Base-by-base conservation (phyloP, 2,888 invertebrate genomes). In the Tromatobia lineatoria region DNA sequence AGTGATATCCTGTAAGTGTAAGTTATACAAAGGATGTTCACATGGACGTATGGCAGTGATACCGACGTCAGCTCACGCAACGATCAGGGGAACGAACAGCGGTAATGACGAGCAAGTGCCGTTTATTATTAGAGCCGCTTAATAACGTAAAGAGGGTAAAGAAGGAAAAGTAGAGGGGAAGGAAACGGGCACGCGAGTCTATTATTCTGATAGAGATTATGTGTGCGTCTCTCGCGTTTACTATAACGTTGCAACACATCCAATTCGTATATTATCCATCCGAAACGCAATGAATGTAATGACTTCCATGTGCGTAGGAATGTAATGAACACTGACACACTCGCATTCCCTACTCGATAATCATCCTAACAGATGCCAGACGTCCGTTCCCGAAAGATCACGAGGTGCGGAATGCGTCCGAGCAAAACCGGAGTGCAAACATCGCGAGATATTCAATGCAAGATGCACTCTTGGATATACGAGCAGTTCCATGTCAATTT, bases 81-180 rank as follows among this genome's bases (percentile, higher is more conserved):
- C 74, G 38, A 59, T 77, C 77, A 50, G 71, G 38, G 64, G 59
- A 66, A 71, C 75, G 50, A 71, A 66, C 45, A 66, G 23, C 76
- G 67, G 77, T 66, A 76, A 75, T 75, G 74, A 80, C 76, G 76
- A 77, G 45, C 71, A 76, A 80, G 77, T 74, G 67, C 38, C 52
- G 59, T 80, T 80, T 83, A 83, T 83, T 83, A 83, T 83, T 83
- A 83, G 38, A 38, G 83, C 73, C 61, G 81, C 77, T 82, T 83
- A 76, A 86, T 86, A 82, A 76, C 74, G 73, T 79, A 82, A 84
- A 79, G 79, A 86, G 86, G 66, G 59, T 61, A 70, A 38, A 59
- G 75, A 57, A 15, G 15, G 66, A 84, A 66, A 71, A 23, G 74
- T 64, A 42, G 61, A 23, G 70, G 29, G 6, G 61, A 64, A 25